Conservation (phyloP, 2,113 vertebrate genomes). For the Bolborhynchus lineola region DNA sequence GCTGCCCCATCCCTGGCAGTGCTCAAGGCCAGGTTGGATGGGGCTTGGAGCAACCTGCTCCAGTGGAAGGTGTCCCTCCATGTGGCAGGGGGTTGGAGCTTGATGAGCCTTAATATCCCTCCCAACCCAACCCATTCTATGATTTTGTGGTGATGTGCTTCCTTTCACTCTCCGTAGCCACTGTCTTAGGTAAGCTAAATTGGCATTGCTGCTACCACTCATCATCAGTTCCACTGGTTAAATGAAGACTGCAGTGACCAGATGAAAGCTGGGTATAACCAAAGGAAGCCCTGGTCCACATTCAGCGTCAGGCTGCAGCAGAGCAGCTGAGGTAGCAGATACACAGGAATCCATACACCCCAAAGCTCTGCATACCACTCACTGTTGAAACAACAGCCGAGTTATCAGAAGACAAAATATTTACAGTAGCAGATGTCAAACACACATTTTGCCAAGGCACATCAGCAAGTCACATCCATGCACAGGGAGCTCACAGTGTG, state of each 20-base stretch:
- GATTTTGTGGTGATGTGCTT: background rate
- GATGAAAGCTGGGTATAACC: background rate
- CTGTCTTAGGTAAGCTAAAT: background rate
- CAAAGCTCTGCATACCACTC: fast-evolving
- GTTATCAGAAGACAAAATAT: background rate
- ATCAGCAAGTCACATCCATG: fast-evolving
- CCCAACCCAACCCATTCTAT: background rate
- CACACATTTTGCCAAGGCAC: background rate
- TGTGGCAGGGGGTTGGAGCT: background rate
- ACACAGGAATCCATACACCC: background rate
- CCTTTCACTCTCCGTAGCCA: background rate
- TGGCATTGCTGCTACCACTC: background rate
- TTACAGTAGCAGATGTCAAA: background rate
- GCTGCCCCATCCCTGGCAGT: background rate
- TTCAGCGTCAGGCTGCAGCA: background rate
- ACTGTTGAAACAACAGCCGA: background rate
- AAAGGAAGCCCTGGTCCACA: background rate
- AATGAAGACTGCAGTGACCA: background rate
- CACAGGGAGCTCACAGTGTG: fast-evolving
- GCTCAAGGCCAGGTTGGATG: background rate
- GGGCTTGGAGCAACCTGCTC: background rate
- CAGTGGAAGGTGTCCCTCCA: too few species aligned
- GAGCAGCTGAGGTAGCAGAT: background rate
- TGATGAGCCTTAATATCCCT: background rate
- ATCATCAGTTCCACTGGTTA: background rate